These are phyloP conservation scores for Nothoprocta pentlandii DNA, from an alignment of 2,113 vertebrate genomes.

Conservation along the genomic window DNA sequence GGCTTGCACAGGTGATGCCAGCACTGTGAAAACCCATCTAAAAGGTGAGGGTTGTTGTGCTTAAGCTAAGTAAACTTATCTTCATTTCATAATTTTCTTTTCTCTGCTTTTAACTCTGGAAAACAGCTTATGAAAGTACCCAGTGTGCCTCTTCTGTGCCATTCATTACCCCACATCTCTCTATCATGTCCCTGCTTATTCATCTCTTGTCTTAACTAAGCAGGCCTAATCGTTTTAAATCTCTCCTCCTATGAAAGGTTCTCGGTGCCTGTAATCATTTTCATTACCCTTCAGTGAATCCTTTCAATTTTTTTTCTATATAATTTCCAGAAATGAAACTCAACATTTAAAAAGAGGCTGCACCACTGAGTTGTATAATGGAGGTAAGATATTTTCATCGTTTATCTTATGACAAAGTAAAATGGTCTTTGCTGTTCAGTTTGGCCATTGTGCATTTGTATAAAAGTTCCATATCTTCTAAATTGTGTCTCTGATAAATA, in stretches of 20 bases:
- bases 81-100: not conserved
- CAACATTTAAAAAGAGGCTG: conserved; percentile 12
- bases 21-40: not conserved
- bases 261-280: conserved; percentile 24
- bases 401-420: conserved; percentile 9
- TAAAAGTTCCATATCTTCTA: not conserved
- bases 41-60: not conserved
- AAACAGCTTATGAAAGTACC: not conserved
- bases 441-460: not conserved
- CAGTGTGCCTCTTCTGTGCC: not conserved
- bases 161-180: conserved; percentile 29
- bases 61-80: not conserved
- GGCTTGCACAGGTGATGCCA: not conserved
- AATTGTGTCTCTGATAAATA: conserved; percentile 30
- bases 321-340: conserved; percentile 33
- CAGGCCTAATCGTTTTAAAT: conserved; percentile 41
- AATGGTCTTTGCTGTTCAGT: not conserved
- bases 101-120: conserved; percentile 20
- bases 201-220: conserved; percentile 59
- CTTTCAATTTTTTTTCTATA: not conserved
- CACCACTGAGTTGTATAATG: not conserved
- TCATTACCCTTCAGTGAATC: conserved; percentile 42
- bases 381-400: conserved; percentile 19
- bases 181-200: conserved; percentile 33
- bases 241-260: conserved; percentile 33